Evolutionary conservation across 37 sponge, comb jelly and placozoan species (phyloP).

Genomic region (Trichoplax adhaerens): DNA sequence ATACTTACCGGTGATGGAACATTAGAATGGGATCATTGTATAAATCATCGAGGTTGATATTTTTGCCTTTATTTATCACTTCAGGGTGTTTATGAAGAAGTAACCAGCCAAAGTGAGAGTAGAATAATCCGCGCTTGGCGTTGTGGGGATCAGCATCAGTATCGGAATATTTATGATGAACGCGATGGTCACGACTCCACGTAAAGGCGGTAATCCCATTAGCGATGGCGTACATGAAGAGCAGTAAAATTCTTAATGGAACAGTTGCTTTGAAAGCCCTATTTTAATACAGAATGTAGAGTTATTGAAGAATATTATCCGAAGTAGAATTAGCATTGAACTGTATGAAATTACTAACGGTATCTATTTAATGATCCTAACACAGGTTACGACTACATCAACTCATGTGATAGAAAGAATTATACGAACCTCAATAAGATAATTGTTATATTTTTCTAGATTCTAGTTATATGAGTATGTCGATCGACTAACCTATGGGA

Average conservation of each 20-base stretch:
- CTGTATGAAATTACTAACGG: too few relatives aligned
- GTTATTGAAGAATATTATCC: too few relatives aligned
- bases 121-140: constrained; percentile 91
- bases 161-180: constrained; percentile 95
- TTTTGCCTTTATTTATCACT: constrained; percentile 61
- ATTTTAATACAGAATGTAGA: too few relatives aligned
- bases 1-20: constrained; percentile 50
- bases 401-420: too few relatives aligned
- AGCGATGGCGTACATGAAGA: constrained; percentile 65
- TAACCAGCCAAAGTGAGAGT: constrained; percentile 95
- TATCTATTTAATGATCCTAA: too few relatives aligned
- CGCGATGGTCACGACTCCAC: constrained; percentile 90
- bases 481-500: too few relatives aligned
- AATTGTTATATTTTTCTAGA: too few relatives aligned
- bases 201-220: constrained; percentile 64
- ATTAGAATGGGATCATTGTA: constrained; percentile 53
- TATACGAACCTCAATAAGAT: too few relatives aligned
- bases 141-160: constrained; percentile 96
- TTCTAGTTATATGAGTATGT: too few relatives aligned
- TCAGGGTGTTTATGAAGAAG: constrained; percentile 84
- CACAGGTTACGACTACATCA: too few relatives aligned
- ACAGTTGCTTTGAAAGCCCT: constrained; percentile 70
- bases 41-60: constrained; percentile 73
- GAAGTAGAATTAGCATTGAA: too few relatives aligned
- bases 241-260: constrained; percentile 36